Conservation (phyloP, 1,140 invertebrate genomes). For the Trypoxylus dichotomus region DNA sequence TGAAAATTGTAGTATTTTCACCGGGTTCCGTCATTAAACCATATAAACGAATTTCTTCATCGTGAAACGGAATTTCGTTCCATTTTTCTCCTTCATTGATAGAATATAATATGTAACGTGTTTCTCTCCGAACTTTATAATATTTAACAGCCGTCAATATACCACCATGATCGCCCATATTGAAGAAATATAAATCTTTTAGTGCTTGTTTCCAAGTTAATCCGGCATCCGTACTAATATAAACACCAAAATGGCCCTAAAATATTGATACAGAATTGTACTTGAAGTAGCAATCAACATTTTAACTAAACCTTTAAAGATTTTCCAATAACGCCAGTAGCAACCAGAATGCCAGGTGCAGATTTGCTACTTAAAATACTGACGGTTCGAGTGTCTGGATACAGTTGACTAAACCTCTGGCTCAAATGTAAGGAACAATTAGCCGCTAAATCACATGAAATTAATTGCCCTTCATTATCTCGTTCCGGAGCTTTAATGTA, state of each 20-base stretch:
- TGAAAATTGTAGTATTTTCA: slow-evolving; percentile 88
- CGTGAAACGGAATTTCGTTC: slow-evolving; percentile 69
- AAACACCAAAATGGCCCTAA: slow-evolving; percentile 74
- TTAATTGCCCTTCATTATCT: slow-evolving; percentile 66
- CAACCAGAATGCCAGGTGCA: slow-evolving; percentile 85
- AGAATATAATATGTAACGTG: slow-evolving; percentile 79
- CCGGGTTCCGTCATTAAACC: slow-evolving; percentile 90
- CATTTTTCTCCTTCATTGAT: slow-evolving; percentile 84
- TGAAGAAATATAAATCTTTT: slow-evolving; percentile 84
- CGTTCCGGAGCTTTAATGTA: slow-evolving; percentile 67
- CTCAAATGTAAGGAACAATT: slow-evolving; percentile 84
- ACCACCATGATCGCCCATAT: slow-evolving; percentile 89
- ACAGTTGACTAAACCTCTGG: slow-evolving; percentile 81
- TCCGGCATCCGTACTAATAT: slow-evolving; percentile 82
- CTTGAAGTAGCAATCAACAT: too few relatives aligned
- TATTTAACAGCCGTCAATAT: slow-evolving; percentile 82
- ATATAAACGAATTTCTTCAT: slow-evolving; percentile 75
- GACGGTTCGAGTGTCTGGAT: slow-evolving; percentile 73
- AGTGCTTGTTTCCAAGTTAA: slow-evolving; percentile 77
- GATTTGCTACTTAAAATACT: slow-evolving; percentile 86
- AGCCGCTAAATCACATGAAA: slow-evolving; percentile 63
- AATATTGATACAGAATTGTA: too few relatives aligned
- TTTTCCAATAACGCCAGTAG: slow-evolving; percentile 78
- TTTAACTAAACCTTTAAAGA: slow-evolving; percentile 63
- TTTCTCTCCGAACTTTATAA: slow-evolving; percentile 73